Conservation (phyloP, 2,797 vertebrate genomes). For the Alca torda region DNA sequence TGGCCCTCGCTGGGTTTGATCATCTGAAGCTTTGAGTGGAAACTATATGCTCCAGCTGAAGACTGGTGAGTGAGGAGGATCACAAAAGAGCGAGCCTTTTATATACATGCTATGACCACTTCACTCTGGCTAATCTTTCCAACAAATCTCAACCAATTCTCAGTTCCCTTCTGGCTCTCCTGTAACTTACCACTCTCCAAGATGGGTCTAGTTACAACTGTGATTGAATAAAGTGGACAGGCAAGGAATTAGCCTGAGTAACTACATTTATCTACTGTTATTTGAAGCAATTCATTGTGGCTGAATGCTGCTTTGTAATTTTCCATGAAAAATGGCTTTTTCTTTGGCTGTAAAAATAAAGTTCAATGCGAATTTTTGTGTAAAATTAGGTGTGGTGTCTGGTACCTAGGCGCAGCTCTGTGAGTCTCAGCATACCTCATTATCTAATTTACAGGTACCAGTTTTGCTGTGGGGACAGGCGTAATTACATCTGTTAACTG, state of each 20-base stretch:
- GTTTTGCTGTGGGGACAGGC: not conserved
- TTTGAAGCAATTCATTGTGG: not conserved
- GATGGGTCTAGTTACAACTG: not conserved
- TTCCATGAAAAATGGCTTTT: not conserved
- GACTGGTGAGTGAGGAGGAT: not conserved
- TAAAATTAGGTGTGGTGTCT: not conserved
- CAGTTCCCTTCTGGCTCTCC: not conserved
- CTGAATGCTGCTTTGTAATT: not conserved
- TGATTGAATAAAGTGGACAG: slow-evolving; percentile 1
- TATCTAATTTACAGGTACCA: not conserved
- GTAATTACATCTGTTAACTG: not conserved
- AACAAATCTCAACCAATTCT: not conserved
- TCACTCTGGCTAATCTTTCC: not conserved
- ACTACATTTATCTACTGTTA: not conserved
- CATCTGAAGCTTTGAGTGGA: not conserved
- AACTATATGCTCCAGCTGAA: not conserved
- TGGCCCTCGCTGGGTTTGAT: not conserved
- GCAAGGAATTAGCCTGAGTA: not conserved
- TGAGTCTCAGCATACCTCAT: not conserved
- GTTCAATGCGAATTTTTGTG: not conserved
- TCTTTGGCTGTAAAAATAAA: not conserved
- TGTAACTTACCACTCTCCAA: not conserved
- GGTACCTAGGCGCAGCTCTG: not conserved
- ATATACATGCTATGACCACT: not conserved
- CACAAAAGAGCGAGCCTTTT: not conserved